Conservation (phyloP, 2,888 invertebrate species). For the Rhagonycha fulva region DNA sequence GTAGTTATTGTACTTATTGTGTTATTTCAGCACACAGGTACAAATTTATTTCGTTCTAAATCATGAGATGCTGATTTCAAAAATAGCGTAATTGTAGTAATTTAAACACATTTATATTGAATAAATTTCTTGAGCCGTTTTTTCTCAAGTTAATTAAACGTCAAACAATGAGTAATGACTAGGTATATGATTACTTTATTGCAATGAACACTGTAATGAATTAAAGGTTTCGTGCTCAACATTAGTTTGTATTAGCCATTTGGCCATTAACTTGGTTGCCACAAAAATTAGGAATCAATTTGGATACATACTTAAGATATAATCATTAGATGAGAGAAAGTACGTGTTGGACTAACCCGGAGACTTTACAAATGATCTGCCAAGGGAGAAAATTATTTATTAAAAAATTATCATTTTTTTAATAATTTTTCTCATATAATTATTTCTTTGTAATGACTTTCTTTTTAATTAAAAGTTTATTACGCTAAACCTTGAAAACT, state of each 20-base stretch:
- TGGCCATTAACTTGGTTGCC: background rate
- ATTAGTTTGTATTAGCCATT: background rate
- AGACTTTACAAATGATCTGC: background rate
- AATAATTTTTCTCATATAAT: background rate
- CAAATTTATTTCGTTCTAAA: background rate
- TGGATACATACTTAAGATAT: background rate
- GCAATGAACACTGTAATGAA: background rate
- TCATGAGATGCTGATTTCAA: background rate
- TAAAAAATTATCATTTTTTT: background rate
- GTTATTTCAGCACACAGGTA: background rate
- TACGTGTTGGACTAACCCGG: background rate
- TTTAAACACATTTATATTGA: background rate
- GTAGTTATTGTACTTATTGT: background rate
- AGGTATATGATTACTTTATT: background rate
- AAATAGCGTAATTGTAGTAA: background rate
- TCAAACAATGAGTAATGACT: background rate
- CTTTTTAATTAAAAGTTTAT: slow-evolving; percentile 26
- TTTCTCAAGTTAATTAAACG: background rate
- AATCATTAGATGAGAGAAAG: background rate
- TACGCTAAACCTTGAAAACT: slow-evolving; percentile 23
- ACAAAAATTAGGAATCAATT: background rate
- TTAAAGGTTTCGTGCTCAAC: background rate
- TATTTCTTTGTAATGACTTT: background rate
- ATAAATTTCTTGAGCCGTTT: background rate
- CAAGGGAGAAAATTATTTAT: background rate